Percentiles rank a stretch among this genome's conserved stretches.
phyloP scores from a whole-genome alignment of 1,140 invertebrate genomes.

The Monochamus saltuarius region DNA sequence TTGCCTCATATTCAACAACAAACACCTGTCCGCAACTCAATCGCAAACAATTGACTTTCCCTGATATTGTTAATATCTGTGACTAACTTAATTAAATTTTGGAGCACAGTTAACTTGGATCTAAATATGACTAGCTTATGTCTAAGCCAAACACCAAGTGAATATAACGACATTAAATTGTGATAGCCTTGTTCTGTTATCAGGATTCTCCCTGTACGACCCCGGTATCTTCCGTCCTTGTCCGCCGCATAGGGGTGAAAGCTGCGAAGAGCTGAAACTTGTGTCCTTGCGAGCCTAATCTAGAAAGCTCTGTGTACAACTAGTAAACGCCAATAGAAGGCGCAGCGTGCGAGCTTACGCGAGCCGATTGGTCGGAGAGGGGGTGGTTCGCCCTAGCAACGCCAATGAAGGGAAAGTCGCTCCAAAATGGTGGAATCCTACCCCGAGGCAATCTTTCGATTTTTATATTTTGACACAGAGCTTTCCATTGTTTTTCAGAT shows the following conservation, averaged over 20 bases:
- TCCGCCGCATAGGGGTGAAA: constrained; percentile 3
- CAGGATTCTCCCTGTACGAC: constrained; percentile 24
- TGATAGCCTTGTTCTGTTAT: constrained; percentile 52
- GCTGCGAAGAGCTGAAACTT: constrained; percentile 4
- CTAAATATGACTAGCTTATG: constrained; percentile 53
- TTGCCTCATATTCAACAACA: background rate
- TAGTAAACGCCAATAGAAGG: constrained; percentile 26
- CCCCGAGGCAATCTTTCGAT: constrained; percentile 41
- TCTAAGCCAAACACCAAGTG: constrained; percentile 53
- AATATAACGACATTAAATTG: constrained; percentile 54
- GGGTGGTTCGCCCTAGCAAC: constrained; percentile 38
- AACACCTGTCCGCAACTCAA: constrained; percentile 24
- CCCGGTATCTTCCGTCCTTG: constrained; percentile 9
- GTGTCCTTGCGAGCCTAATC: constrained; percentile 13
- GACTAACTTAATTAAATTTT: constrained; percentile 53
- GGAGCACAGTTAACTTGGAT: constrained; percentile 49
- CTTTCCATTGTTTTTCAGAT: constrained; percentile 36
- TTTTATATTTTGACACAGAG: constrained; percentile 46
- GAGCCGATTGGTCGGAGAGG: constrained; percentile 27
- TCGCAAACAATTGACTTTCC: constrained; percentile 46
- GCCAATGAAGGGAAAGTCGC: constrained; percentile 33
- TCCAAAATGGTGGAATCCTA: constrained; percentile 45
- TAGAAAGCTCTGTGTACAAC: constrained; percentile 20
- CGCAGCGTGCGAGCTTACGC: constrained; percentile 24
- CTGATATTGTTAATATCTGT: constrained; percentile 54